Base-by-base conservation (phyloP, 2,113 vertebrate genomes). In the pig (Sus scrofa) region DNA sequence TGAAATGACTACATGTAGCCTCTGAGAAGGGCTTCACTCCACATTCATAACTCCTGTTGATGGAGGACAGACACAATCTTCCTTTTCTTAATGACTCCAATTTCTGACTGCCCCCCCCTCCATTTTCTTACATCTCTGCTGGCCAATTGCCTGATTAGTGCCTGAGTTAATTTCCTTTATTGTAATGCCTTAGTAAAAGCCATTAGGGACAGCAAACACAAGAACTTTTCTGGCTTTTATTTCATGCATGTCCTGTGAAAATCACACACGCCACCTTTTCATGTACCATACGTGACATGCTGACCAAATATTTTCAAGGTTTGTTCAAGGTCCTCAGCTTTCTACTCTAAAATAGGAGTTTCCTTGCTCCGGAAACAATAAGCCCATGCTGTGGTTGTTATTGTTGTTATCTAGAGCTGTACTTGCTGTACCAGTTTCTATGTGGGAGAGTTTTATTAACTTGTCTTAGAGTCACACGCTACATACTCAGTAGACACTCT, bases 401-500 rank as follows among this genome's bases (percentile, higher is more conserved):
- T 12, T 27, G 30, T 7, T 37, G 18, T 85, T 26, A 13, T 15
- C 39, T 8, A 2, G 24, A 7, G 24, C 2, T 11, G 2, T n/a
- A 3, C 16, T 32, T 50, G 24, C 8, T 6, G 20, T 14, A 4
- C n/a, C 37, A 1, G 3, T n/a, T 27, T 78, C 32, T 63, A 6
- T 0, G 0, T 32, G 30, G 15, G n/a, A 1, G 26, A 14, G 50
- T 27, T 32, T 73, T 77, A 10, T 2, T 18, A 1, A 32, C 3
- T 58, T 82, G 26, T 77, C 65, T 6, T 1, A 56, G 67, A n/a
- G 4, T 54, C 1, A 0, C 10, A 2, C 8, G 5, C 16, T 9
- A 0, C 7, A 0, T 30, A 16, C 14, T 78, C 34, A 15, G 0
- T 27, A 18, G 34, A 30, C n/a, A 15, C 50, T 0, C 4, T 22